Evolutionary conservation across 2,888 invertebrate genomes (phyloP).

Genomic region (Calliphora vomitoria): DNA sequence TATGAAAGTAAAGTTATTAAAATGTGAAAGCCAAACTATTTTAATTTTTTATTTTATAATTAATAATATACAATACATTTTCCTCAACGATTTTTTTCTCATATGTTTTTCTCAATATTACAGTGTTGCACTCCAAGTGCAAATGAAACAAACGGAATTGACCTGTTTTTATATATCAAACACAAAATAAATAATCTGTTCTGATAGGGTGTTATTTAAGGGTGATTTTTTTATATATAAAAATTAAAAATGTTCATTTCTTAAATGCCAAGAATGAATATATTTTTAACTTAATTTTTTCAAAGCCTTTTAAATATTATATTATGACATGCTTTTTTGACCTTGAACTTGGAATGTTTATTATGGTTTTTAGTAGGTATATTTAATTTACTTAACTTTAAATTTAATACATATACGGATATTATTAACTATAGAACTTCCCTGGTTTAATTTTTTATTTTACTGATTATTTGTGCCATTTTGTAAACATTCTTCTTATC

Average conservation of each 20-base stretch:
- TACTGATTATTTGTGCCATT: too few relatives aligned
- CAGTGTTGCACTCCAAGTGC: too few relatives aligned
- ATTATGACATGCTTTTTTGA: neutral
- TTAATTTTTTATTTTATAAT: neutral
- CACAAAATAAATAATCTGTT: constrained; percentile 19
- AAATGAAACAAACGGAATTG: constrained; percentile 22
- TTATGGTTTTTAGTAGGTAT: neutral
- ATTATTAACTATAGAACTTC: too few relatives aligned
- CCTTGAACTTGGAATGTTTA: neutral
- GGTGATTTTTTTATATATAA: neutral
- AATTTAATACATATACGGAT: neutral
- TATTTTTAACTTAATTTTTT: too few relatives aligned
- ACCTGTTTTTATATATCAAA: constrained; percentile 16
- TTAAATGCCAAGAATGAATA: too few relatives aligned
- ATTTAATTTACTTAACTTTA: neutral
- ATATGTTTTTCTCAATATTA: neutral
- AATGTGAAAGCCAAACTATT: neutral
- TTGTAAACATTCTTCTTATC: too few relatives aligned
- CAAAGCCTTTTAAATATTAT: neutral
- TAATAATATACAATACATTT: neutral
- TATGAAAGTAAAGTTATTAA: too few relatives aligned
- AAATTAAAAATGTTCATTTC: too few relatives aligned
- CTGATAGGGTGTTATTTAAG: constrained; percentile 10
- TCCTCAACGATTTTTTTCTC: neutral
- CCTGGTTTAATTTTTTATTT: neutral